Evolutionary conservation across 2,888 invertebrate species (phyloP), one percentile per base, ranked within the genome.

Genomic region (Leucozona laternaria): DNA sequence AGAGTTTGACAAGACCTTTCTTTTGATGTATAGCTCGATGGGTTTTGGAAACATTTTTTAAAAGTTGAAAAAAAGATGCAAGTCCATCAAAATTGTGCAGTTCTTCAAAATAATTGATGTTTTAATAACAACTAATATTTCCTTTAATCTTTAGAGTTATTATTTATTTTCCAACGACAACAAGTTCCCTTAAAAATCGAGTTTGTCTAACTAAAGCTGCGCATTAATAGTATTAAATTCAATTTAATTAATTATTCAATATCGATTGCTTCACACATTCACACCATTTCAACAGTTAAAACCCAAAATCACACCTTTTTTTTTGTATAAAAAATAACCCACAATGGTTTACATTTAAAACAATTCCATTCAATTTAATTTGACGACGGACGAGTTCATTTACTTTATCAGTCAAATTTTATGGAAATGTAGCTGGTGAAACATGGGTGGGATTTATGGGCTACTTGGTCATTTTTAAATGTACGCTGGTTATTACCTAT

Each of bases 351-450:
- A 28, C 66, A 53, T 68, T 53, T 10, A 37, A 53, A 68, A 68
- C 68, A 37, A 53, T 53, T 68, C 3, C 20, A 25, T 53, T 53
- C 7, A 53, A 53, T 68, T 53, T 22, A 68, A 53, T 68, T 37
- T 37, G 2, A 22, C 37, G n/a, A 25, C 28, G 17, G n/a, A 25
- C 28, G 17, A 4, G 15, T 53, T 68, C 53, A 68, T 68, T 53
- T 53, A 40, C 68, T 53, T 68, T n/a, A 53, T 68, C 25, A 53
- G 53, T 37, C 37, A 68, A 53, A 68, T 53, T 50, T 37, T 17
- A 53, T 68, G 10, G 25, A 37, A 53, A 48, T 20, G n/a, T 4
- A 43, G n/a, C 2, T 6, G n/a, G n/a, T 6, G 2, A 15, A 43
- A 6, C 7, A 31, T 31, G 31, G 22, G 2, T 34, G 11, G 58